Evolutionary conservation across 2,888 invertebrate genomes (phyloP), one percentile per base, ranked within the genome.

Genomic region (Eupelmus urozonus): DNA sequence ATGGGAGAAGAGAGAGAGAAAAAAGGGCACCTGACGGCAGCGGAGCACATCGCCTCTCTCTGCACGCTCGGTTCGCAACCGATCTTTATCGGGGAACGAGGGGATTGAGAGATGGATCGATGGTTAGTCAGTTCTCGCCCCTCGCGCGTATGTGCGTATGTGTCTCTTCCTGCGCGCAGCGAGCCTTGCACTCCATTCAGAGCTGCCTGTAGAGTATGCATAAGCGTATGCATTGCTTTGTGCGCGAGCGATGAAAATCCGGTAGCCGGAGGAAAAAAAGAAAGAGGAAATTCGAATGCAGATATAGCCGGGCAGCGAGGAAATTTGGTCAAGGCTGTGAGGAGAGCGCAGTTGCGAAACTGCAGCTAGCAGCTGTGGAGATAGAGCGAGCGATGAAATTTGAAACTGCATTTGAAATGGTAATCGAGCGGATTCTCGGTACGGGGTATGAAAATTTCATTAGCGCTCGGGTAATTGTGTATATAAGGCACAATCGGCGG

Each of bases 11-110:
- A 20, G 40, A 18, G 4, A 45, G 18, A 9, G 23, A 45, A 45
- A 25, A 63, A 27, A 9, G 53, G 34, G 57, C 51, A 57, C 59
- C 63, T 60, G 53, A 40, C 3, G 62, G 45, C 62, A 78, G 45
- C 67, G 25, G 62, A 62, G 69, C 67, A 53, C 62, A 59, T 81
- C 79, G 78, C 79, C 71, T 34, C 29, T 60, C 18, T 9, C 23
- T 25, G 1, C 65, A 45, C 40, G n/a, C n/a, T n/a, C n/a, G n/a
- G n/a, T n/a, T n/a, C n/a, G 49, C 42, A 49, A 49, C 45, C 63
- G 71, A 78, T 73, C 60, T 78, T 34, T 76, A 76, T 62, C 60
- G 51, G 16, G 55, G 25, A 59, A 23, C 0, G 13, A 42, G 57
- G 25, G 42, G 27, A 13, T n/a, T n/a, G 42, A 42, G 42, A 13